Conservation (phyloP, 2,888 invertebrate genomes). For the Aricia artaxerxes region DNA sequence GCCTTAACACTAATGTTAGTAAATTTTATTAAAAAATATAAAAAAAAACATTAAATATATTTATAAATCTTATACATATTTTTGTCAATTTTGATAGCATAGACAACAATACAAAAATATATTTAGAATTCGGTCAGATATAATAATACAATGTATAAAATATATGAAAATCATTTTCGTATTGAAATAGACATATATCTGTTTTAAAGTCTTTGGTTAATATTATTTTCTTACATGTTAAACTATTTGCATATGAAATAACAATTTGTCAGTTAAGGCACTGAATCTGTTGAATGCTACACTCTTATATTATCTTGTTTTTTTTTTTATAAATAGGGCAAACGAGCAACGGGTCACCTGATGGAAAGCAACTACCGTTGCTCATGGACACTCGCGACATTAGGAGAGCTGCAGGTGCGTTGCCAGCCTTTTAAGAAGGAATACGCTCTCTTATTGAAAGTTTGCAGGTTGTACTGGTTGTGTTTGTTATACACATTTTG, state of each 20-base stretch:
- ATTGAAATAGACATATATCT: not conserved
- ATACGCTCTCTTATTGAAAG: no score
- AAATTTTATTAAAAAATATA: not conserved
- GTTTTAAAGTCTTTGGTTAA: constrained; percentile 24
- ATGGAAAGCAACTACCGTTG: no score
- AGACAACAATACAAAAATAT: not conserved
- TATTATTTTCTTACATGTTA: constrained; percentile 7
- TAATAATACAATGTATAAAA: not conserved
- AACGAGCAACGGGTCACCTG: no score
- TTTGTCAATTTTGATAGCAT: not conserved
- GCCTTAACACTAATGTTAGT: not conserved
- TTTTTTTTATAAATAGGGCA: no score
- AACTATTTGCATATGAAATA: not conserved
- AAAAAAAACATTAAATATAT: not conserved
- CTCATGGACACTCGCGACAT: no score
- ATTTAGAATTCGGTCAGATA: not conserved
- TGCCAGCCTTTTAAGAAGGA: no score
- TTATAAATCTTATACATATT: not conserved
- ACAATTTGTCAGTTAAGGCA: not conserved
- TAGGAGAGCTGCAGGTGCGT: no score
- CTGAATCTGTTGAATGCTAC: not conserved
- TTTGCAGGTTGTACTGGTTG: no score
- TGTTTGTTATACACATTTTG: not conserved
- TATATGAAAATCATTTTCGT: not conserved
- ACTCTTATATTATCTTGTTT: not conserved